Evolutionary conservation across 2,888 invertebrate species (phyloP).

Genomic region (Pammene fasciana): DNA sequence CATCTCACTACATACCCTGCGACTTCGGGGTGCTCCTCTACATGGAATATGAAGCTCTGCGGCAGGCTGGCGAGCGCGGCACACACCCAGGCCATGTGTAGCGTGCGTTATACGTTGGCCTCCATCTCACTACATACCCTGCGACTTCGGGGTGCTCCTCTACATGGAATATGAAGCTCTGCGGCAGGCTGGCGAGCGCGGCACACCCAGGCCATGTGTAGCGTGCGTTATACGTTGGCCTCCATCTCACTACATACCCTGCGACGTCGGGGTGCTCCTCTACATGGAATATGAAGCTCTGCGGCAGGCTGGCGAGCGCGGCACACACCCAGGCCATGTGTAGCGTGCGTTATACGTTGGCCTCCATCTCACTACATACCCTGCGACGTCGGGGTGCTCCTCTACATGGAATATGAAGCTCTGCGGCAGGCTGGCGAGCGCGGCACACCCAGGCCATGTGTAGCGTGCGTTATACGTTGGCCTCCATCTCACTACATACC

Average conservation of each 20-base stretch:
- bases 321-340: too few species aligned
- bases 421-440: constrained; percentile 93
- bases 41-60: constrained; percentile 95
- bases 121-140: constrained; percentile 82
- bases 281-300: constrained; percentile 95
- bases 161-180: constrained; percentile 95
- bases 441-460: constrained; percentile 90
- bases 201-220: constrained; percentile 89
- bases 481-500: constrained; percentile 80
- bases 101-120: constrained; percentile 89
- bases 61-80: constrained; percentile 92
- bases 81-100: constrained; percentile 71
- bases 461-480: constrained; percentile 90
- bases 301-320: constrained; percentile 90
- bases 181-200: constrained; percentile 90
- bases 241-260: constrained; percentile 82
- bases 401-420: constrained; percentile 95
- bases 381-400: constrained; percentile 89
- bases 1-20: constrained; percentile 53
- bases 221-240: constrained; percentile 88
- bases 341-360: too few species aligned
- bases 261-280: constrained; percentile 91
- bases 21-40: constrained; percentile 91
- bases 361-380: too few species aligned
- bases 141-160: constrained; percentile 91